A percentile compares a stretch with the other conserved stretches of the same genome.
These are phyloP conservation scores for Axis porcinus DNA, from an alignment of 2,113 vertebrate species.

Conservation along the genomic window DNA sequence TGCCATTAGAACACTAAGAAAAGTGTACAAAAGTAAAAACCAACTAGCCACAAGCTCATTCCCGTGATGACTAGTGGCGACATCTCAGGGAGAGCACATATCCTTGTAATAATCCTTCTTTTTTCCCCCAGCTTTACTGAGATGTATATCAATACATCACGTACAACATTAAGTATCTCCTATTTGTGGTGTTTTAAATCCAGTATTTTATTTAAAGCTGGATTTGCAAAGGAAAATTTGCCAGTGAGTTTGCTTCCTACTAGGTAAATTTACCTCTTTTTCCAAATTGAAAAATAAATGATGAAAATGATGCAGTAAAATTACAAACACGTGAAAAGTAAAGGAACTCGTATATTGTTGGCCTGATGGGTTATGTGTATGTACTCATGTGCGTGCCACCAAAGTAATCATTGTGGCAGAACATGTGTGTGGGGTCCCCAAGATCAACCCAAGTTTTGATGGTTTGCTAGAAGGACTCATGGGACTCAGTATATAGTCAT, in stretches of 20 bases:
- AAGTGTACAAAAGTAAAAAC: not conserved
- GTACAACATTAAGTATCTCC: not conserved
- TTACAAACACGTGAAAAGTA: not conserved
- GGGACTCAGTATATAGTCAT: not conserved
- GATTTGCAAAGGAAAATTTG: not conserved
- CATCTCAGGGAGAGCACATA: not conserved
- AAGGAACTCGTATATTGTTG: not conserved
- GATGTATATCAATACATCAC: not conserved
- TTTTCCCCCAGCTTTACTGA: not conserved
- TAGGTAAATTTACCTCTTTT: not conserved
- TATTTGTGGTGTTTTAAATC: not conserved
- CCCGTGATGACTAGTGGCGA: not conserved
- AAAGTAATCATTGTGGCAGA: not conserved
- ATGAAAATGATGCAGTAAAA: not conserved
- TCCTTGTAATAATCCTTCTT: not conserved
- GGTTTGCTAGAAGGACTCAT: not conserved
- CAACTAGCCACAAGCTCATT: not conserved
- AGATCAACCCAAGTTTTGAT: not conserved
- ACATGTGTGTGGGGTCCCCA: not conserved
- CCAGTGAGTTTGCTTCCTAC: not conserved
- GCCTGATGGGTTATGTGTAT: not conserved
- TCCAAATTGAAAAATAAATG: not conserved
- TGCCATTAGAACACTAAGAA: not conserved
- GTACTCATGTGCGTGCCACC: too few relatives aligned
- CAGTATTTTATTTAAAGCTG: constrained; percentile 11